phyloP scores from a whole-genome alignment of 1,140 invertebrate genomes.

The Nebria ingens region DNA sequence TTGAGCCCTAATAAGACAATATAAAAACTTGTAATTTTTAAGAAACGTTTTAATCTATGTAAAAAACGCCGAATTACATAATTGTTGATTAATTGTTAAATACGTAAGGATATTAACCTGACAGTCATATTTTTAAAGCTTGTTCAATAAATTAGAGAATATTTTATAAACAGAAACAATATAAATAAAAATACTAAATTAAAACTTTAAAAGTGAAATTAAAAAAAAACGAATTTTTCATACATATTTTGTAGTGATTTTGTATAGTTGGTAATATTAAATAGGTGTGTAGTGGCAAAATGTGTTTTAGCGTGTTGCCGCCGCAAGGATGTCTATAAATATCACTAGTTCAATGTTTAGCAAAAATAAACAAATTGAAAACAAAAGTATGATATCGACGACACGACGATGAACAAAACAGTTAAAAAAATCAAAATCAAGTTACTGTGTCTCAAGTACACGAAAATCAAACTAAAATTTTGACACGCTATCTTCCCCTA shows the following conservation, averaged over 20 bases:
- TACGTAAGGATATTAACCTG: constrained; percentile 2
- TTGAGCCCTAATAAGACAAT: not conserved
- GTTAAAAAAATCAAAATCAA: not conserved
- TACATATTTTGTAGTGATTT: constrained; percentile 3
- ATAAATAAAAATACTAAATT: too few species aligned
- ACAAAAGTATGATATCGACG: not conserved
- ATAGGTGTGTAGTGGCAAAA: too few species aligned
- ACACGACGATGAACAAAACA: not conserved
- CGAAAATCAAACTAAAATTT: constrained; percentile 23
- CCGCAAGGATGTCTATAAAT: not conserved
- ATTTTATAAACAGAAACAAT: constrained; percentile 7
- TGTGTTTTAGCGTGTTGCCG: not conserved
- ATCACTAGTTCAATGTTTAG: not conserved
- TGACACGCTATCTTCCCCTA: too few species aligned
- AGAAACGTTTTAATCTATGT: not conserved
- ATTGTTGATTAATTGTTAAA: constrained; percentile 10
- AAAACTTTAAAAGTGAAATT: not conserved
- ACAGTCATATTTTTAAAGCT: constrained; percentile 7
- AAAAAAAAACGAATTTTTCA: constrained; percentile 7
- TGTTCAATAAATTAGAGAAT: constrained; percentile 3
- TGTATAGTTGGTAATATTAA: not conserved
- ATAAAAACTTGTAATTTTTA: not conserved
- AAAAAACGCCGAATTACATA: constrained; percentile 3
- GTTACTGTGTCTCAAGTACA: constrained; percentile 16
- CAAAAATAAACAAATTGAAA: not conserved